Base-by-base conservation (phyloP, 2,797 vertebrate genomes). In the Girardinus metallicus region DNA sequence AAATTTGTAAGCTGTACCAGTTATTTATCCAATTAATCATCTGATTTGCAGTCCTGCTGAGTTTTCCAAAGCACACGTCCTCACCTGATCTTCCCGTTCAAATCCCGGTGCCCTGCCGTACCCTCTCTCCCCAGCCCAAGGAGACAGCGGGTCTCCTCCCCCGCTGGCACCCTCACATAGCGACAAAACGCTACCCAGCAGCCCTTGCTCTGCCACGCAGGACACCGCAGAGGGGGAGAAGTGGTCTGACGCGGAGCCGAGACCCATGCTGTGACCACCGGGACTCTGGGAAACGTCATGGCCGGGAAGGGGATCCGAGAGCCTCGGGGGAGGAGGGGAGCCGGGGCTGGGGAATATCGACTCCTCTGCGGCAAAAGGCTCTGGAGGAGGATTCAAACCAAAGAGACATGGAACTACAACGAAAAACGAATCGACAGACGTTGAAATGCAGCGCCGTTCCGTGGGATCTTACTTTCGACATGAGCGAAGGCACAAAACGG, bases 401-500 rank as follows among this genome's bases (percentile, higher is more conserved):
- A 51, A 79, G 11, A 23, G 8, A 31, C 9, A 66, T 68, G 11
- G 15, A 46, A 11, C 1, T 34, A 16, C 39, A 5, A 73, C 55
- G 41, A 18, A 39, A 0, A 77, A 57, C 75, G 1, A 43, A 62
- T 4, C 31, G 7, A 34, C 6, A 49, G 13, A 16, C 41, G 55
- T 39, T 47, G 15, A 77, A 73, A 64, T 3, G 36, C 73, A 11
- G 76, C 44, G 39, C 80, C 51, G 64, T 21, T 85, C 15, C 8
- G 39, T 66, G 47, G 71, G 46, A 55, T 95, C 98, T 90, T 97
- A 99, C 99, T 98, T 95, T 99, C 99, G 86, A 98, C 92, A 13
- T 99, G 99, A 93, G 98, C 99, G 85, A 99, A 99, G 94, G 99
- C 99, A 96, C 99, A 99, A 95, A 99, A 99, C 31, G 99, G 98